Base-by-base conservation (phyloP, 2,888 invertebrate genomes). In the Electrophaes corylata region DNA sequence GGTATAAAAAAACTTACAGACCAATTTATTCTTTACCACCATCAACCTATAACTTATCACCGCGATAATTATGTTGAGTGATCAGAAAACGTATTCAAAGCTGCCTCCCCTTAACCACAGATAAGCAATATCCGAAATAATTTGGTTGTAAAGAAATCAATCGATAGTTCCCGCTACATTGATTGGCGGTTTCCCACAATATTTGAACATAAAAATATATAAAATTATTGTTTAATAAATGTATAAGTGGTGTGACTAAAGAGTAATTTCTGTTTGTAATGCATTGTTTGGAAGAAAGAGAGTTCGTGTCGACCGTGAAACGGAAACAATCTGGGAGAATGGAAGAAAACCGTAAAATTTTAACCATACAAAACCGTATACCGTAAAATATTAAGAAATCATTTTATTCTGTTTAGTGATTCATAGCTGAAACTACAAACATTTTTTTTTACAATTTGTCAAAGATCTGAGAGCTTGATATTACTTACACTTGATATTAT, bases 91-190 rank as follows among this genome's bases (percentile, higher is more conserved):
- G 2, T 14, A 16, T 14, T 6, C 35, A 4, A 35, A 37, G 3
- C 37, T 2, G 39, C 26, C 37, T 49, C 76, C 52, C 79, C 81
- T 84, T 84, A 84, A 84, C 58, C 60, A 65, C 16, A 63, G 62
- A 69, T 67, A 75, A 79, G 79, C 78, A 73, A 78, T 73, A 75
- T 70, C 70, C 70, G 81, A 81, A 81, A 79, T 79, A 79, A 78
- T 81, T 79, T 81, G 76, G 78, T 79, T 73, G 75, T 81, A 82
- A 83, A 84, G 78, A 84, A 86, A 86, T 86, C 82, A 86, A 86
- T 83, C 76, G 78, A 65, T 69, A 69, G 59, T 76, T 75, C 72
- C 87, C 84, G 87, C 84, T 87, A 84, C 58, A 66, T 70, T 78
- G 79, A 83, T 81, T 75, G 77, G 73, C 62, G 67, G 75, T 81